phyloP scores from a whole-genome alignment of 1,140 invertebrate genomes.

The Drosophila miranda region DNA sequence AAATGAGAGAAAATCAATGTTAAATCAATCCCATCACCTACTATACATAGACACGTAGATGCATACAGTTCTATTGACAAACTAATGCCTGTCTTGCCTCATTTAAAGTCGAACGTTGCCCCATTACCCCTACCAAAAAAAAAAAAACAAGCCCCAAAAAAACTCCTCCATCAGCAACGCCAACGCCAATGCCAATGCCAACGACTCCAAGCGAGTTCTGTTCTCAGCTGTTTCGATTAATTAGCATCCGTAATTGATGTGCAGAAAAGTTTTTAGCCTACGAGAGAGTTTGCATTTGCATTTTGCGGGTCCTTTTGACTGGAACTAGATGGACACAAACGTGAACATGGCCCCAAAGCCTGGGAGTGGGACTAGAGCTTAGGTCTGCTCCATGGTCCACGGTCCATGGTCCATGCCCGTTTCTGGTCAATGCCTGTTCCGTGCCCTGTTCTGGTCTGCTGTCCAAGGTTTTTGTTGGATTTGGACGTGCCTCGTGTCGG shows the following conservation, averaged over 20 bases:
- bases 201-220: conserved; percentile 8
- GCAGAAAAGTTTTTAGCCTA: conserved; percentile 68
- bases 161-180: not conserved
- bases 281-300: conserved; percentile 48
- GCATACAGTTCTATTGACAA: not conserved
- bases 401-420: not conserved
- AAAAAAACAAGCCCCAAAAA: too few species aligned
- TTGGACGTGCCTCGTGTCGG: conserved; percentile 55
- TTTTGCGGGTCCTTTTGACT: conserved; percentile 57
- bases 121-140: not conserved
- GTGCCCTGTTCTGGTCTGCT: conserved; percentile 11
- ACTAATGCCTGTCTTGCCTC: conserved; percentile 1
- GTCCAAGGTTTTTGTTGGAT: conserved; percentile 16
- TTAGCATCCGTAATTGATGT: conserved; percentile 81
- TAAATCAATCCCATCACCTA: not conserved
- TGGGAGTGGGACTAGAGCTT: conserved; percentile 13
- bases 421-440: not conserved
- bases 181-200: too few species aligned
- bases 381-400: not conserved
- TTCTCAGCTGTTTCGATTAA: conserved; percentile 75
- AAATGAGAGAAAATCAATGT: not conserved
- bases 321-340: conserved; percentile 49
- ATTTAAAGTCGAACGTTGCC: conserved; percentile 3
- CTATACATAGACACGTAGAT: not conserved
- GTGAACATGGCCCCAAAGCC: conserved; percentile 29